A percentile compares a stretch with the other conserved stretches of the same genome.
phyloP scores from a whole-genome alignment of 1,140 invertebrate species.

The Lepidurus packardi region DNA sequence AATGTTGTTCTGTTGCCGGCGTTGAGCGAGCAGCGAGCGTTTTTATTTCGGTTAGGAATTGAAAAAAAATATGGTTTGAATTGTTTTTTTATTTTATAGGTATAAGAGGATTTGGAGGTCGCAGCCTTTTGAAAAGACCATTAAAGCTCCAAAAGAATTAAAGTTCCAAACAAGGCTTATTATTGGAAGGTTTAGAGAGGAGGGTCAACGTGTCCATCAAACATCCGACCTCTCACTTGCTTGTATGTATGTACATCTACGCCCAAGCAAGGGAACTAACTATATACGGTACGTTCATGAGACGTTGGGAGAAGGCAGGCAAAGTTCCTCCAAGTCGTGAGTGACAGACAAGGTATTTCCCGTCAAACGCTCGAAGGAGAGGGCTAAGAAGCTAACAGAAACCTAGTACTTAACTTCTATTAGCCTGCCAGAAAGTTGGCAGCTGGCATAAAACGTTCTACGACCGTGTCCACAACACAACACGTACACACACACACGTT shows the following conservation, averaged over 20 bases:
- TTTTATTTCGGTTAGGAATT: too few relatives aligned
- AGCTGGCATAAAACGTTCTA: conserved; percentile 7
- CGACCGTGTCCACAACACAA: neutral
- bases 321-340: neutral
- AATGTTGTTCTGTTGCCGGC: neutral
- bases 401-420: conserved; percentile 16
- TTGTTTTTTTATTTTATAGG: neutral
- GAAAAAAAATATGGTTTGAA: neutral
- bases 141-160: too few relatives aligned
- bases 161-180: neutral
- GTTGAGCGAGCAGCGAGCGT: neutral
- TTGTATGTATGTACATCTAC: neutral
- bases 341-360: conserved; percentile 18
- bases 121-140: neutral
- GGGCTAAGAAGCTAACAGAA: conserved; percentile 14
- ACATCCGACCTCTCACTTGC: conserved; percentile 11
- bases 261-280: too few relatives aligned
- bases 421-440: conserved; percentile 13
- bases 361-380: neutral
- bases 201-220: conserved; percentile 14
- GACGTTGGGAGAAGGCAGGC: neutral
- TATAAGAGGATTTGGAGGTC: neutral
- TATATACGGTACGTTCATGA: too few relatives aligned
- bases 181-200: conserved; percentile 19
- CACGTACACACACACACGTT: conserved; percentile 11